Evolutionary conservation across 1,140 invertebrate species (phyloP), one percentile per base, ranked within the genome.

Genomic region (Anthonomus grandis): DNA sequence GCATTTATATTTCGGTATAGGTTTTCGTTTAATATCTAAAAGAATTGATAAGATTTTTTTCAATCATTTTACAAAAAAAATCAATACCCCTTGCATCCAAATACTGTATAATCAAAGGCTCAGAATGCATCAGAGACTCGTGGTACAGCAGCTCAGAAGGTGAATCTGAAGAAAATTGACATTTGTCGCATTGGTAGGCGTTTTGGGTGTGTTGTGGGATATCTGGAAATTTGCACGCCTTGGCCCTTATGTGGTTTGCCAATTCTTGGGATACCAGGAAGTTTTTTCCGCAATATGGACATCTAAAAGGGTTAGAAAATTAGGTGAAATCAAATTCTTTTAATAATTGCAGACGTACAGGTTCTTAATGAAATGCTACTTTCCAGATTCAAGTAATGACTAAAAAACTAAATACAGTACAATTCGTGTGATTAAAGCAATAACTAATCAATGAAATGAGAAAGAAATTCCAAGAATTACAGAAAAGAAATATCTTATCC

Each of bases 201-300:
- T 64, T 2, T 34, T 36, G 12, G 53, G 36, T 5, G 5, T 22
- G 10, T 25, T 41, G 10, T 41, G 1, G 18, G 12, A 25, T 39
- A 1, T 59, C 49, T 50, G 61, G 47, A 56, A 79, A 78, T 49
- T 74, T 67, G 41, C 82, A 84, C 1, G 78, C 73, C 54, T 83
- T 83, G 23, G 68, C 73, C 52, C 79, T 73, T 0, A 86, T 79
- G 65, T 90, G 88, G 12, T 79, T 78, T 0, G 84, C 82, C 5
- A 90, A 75, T 63, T 89, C 86, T 75, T 90, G 87, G 1, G 84
- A 78, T 0, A 89, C 71, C 1, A 81, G 79, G 63, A 91, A 90
- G 10, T 76, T 71, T 62, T 73, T 69, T 0, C 85, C 86, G 62
- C 89, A 91, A 49, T 77, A 78, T 0, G 81, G 75, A 65, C 86